Evolutionary conservation across 2,888 invertebrate species (phyloP).

Genomic region (Steinernema scapterisci): DNA sequence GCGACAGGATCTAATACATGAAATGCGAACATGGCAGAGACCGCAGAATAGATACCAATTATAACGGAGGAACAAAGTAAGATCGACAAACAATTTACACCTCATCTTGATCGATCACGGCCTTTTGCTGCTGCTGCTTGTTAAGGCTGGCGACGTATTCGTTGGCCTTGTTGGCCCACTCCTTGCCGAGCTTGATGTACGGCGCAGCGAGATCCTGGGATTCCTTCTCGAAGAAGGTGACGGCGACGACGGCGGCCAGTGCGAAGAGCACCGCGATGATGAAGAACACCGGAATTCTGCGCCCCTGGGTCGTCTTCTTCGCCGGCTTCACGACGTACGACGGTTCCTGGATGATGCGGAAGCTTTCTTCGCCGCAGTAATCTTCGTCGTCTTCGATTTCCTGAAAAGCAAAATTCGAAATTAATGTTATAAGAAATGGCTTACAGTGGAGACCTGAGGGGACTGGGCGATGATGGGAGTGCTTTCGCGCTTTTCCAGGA

Average conservation of each 20-base stretch:
- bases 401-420: not conserved
- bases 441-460: not conserved
- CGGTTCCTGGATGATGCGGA: not conserved
- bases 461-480: not conserved
- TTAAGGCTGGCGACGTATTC: not conserved
- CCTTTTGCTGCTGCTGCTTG: not conserved
- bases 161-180: not conserved
- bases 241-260: not conserved
- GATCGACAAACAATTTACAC: not conserved
- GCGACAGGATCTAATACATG: not conserved
- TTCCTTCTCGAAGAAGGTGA: constrained; percentile 2
- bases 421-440: not conserved
- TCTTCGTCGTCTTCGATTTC: not conserved
- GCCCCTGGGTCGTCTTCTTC: not conserved
- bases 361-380: constrained; percentile 24
- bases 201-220: not conserved
- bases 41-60: not conserved
- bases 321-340: not conserved
- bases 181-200: not conserved
- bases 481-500: not conserved
- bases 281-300: not conserved
- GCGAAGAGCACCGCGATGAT: not conserved
- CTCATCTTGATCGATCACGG: not conserved
- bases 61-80: not conserved
- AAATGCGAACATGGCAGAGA: constrained; percentile 21